phyloP scores from a whole-genome alignment of 2,113 vertebrate genomes.

The Australoheros scitulus region DNA sequence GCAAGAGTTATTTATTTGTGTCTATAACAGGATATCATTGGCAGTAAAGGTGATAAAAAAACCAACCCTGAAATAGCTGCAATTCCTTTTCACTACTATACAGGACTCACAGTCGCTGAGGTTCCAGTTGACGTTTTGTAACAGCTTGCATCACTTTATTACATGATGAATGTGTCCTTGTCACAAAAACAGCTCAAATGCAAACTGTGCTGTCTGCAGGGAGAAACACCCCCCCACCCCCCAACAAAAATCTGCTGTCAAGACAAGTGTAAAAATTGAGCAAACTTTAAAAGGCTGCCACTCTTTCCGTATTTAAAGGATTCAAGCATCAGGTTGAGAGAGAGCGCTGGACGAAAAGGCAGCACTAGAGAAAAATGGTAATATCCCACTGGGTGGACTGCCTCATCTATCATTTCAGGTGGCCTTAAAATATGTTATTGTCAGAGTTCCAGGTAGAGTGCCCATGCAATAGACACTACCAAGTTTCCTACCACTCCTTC shows the following conservation, averaged over 20 bases:
- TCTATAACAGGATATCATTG: conserved; percentile 45
- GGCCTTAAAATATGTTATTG: conserved; percentile 55
- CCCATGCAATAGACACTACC: conserved; percentile 19
- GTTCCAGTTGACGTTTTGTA: conserved; percentile 63
- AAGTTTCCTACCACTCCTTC: neutral
- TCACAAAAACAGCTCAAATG: conserved; percentile 65
- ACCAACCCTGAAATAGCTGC: conserved; percentile 45
- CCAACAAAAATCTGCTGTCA: conserved; percentile 53
- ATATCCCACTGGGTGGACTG: conserved; percentile 61
- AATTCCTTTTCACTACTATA: conserved; percentile 39
- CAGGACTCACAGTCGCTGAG: conserved; percentile 42
- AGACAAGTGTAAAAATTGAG: conserved; percentile 61
- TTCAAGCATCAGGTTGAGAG: conserved; percentile 40
- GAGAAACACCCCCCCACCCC: neutral
- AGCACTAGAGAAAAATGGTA: conserved; percentile 57
- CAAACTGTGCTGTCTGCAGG: conserved; percentile 60
- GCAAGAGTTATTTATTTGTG: conserved; percentile 11
- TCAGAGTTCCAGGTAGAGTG: conserved; percentile 37
- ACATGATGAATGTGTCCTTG: conserved; percentile 77
- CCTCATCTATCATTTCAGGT: conserved; percentile 65
- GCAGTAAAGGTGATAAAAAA: conserved; percentile 25
- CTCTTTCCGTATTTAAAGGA: conserved; percentile 67
- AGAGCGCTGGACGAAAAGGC: conserved; percentile 40
- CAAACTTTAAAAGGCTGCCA: conserved; percentile 64
- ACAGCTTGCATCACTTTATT: conserved; percentile 71